Evolutionary conservation across 2,113 vertebrate genomes (phyloP), one percentile per base, ranked within the genome.

Genomic region (Sander vitreus): DNA sequence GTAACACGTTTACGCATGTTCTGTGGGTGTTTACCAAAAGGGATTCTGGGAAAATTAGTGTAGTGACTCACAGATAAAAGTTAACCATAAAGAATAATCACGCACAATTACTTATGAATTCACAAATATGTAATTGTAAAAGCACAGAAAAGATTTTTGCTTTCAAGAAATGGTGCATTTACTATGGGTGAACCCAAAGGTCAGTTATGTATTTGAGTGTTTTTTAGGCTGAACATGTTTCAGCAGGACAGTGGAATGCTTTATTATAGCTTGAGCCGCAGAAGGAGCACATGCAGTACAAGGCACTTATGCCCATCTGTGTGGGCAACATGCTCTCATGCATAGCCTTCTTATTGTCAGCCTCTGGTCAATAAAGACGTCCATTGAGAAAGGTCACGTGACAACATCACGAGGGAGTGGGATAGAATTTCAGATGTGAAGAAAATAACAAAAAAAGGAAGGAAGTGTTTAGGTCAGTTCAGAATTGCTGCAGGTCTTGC

Each of bases 341-440:
- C 62, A 86, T 63, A 88, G 83, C 48, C 74, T 19, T 50, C 71
- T 59, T 74, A 81, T 88, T 91, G 85, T 93, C 77, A 57, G 65
- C 51, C 45, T 57, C 1, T 4, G 36, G 50, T 12, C 81, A 16
- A 90, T 93, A 91, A 89, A 92, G 91, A 86, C 30, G 21, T 36
- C 88, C 70, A 91, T 94, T 94, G 90, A 92, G 80, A 53, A n/a
- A 12, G 66, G 71, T 93, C 93, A 92, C 78, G 73, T 94, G 92
- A 83, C 78, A 16, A 60, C 68, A 75, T 89, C 90, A 85, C 77
- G 50, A 87, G 88, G 3, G 13, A 25, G 76, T 43, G 77, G 79
- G 55, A 70, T 87, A 71, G 85, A 84, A 86, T 88, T 71, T 89
- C 58, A 39, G 73, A 75, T 71, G 72, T 72, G 19, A 55, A 15